Evolutionary conservation across 2,888 invertebrate genomes (phyloP).

Genomic region (Poecilobothrus nobilitatus): DNA sequence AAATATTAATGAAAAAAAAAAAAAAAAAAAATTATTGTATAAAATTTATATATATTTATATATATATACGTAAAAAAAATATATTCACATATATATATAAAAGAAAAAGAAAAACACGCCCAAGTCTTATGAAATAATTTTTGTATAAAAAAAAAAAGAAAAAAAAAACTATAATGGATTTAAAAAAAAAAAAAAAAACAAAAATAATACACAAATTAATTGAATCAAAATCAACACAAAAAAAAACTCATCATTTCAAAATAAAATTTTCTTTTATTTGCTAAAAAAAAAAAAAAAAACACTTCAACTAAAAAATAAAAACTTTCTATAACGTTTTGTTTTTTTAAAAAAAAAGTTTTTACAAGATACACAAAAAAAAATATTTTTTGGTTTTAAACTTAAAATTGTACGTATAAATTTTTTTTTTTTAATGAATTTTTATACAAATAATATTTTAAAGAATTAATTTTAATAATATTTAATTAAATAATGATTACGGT

Average conservation of each 20-base stretch:
- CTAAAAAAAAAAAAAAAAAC: neutral
- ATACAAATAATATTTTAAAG: no score
- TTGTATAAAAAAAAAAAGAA: slow-evolving; percentile 22
- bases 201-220: neutral
- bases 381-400: no score
- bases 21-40: neutral
- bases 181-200: neutral
- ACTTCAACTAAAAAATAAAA: no score
- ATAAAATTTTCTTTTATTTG: neutral
- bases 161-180: slow-evolving; percentile 21
- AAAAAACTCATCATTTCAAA: neutral
- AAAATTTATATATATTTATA: slow-evolving; percentile 13
- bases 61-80: slow-evolving; percentile 14
- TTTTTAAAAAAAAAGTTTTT: no score
- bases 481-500: no score
- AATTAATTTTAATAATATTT: no score
- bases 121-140: slow-evolving; percentile 39
- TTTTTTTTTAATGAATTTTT: no score
- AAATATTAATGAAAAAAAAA: slow-evolving; percentile 11
- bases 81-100: slow-evolving; percentile 11
- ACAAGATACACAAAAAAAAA: no score
- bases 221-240: neutral
- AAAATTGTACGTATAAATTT: no score
- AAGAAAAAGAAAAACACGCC: slow-evolving; percentile 36
- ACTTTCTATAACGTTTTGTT: no score